Conservation (phyloP, 2,888 invertebrate genomes). For the Prenolepis imparis region DNA sequence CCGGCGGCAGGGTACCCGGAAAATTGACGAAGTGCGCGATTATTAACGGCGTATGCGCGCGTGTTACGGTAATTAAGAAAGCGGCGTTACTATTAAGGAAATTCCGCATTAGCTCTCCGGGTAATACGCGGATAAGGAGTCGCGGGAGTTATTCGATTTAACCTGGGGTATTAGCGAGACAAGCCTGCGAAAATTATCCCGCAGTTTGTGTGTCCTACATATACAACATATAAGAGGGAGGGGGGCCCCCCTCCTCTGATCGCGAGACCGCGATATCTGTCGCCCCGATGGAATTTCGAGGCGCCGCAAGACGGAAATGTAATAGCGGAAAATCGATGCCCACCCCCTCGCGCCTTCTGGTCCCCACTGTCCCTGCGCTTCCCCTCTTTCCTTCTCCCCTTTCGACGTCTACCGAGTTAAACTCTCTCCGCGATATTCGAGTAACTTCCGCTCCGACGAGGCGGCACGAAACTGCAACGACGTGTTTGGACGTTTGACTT, state of each 20-base stretch:
- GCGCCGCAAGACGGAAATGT: slow-evolving; percentile 48
- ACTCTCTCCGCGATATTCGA: slow-evolving; percentile 57
- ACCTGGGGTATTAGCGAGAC: slow-evolving; percentile 60
- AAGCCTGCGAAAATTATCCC: slow-evolving; percentile 58
- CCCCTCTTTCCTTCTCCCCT: not conserved
- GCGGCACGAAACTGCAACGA: slow-evolving; percentile 63
- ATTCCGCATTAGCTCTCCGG: slow-evolving; percentile 52
- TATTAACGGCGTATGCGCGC: slow-evolving; percentile 53
- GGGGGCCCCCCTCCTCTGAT: too few species aligned
- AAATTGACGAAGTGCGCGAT: slow-evolving; percentile 45
- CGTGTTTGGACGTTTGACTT: slow-evolving; percentile 71
- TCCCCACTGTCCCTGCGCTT: not conserved
- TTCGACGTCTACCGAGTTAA: slow-evolving; percentile 45
- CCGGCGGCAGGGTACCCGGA: not conserved
- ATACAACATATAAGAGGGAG: slow-evolving; percentile 16
- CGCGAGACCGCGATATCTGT: slow-evolving; percentile 51
- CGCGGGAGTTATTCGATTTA: slow-evolving; percentile 60
- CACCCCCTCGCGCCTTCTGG: not conserved
- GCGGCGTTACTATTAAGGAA: slow-evolving; percentile 56
- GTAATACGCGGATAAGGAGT: slow-evolving; percentile 59
- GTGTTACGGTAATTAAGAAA: slow-evolving; percentile 67
- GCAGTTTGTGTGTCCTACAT: slow-evolving; percentile 63
- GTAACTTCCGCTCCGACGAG: slow-evolving; percentile 62
- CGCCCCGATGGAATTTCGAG: slow-evolving; percentile 51
- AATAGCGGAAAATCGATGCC: slow-evolving; percentile 60